Evolutionary conservation across 92 coral and sea anemone genomes (phyloP), one percentile per base, ranked within the genome.

Genomic region (Parazoanthus atlanticus): DNA sequence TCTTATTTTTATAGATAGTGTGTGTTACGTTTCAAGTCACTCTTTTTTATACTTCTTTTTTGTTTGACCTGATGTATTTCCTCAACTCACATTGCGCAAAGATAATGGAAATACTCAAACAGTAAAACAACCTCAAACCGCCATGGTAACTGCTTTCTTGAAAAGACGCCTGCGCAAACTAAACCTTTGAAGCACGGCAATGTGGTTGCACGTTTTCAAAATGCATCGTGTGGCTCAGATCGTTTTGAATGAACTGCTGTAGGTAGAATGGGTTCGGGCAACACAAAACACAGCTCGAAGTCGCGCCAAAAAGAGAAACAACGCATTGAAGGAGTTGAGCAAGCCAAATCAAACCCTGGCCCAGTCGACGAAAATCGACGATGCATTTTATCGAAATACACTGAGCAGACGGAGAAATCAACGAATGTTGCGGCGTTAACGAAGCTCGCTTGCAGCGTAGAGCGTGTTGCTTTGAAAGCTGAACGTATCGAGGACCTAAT

Each of bases 401-500:
- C 78, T 41, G 64, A 69, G 38, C 41, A 72, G 16, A 28, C 79
- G 32, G 31, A 9, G 15, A 46, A 84, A 69, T 49, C 87, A 21
- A 0, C 65, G 11, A 52, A 30, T 29, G 87, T 84, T 41, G 78
- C 66, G 15, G 78, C 87, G 6, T 74, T 84, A 9, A 84, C 65
- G 54, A 84, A 38, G 41, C 78, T 70, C 6, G 78, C 79, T 84
- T 41, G 8, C 30, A 49, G 16, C 40, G 46, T 70, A 69, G 78
- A 70, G 36, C 41, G 28, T 6, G 67, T 84, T 28, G 32, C 87
- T 72, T 17, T 72, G 8, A 84, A 84, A 84, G 31, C 65, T 43
- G 87, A 84, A 70, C 74, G 43, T 21, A 72, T 43, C 36, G 78
- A 84, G 26, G 87, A 84, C 16, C 26, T 84, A n/a, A 8, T 84